These are phyloP conservation scores for Anas acuta DNA, from an alignment of 2,797 vertebrate species.

Conservation along the genomic window DNA sequence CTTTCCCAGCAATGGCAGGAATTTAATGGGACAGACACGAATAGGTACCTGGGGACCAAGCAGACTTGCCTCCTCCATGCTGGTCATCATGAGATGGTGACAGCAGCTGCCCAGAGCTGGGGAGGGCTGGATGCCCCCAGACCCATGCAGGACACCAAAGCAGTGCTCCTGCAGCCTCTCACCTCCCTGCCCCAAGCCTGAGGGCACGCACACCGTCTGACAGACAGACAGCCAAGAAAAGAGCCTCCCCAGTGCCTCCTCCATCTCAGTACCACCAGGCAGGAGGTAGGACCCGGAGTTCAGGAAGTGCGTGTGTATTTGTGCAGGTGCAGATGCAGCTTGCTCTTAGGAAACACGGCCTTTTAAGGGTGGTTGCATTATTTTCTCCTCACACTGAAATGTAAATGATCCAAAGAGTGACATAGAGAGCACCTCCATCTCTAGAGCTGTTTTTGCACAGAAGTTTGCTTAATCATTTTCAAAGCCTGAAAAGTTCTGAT, in stretches of 20 bases:
- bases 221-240: background rate
- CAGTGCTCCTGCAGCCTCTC: background rate
- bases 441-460: background rate
- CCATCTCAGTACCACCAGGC: background rate
- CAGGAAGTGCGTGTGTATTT: background rate
- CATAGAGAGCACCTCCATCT: background rate
- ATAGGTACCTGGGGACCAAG: background rate
- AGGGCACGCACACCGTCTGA: background rate
- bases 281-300: background rate
- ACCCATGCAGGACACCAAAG: background rate
- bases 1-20: background rate
- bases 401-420: background rate
- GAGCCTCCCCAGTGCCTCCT: background rate
- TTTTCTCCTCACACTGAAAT: background rate
- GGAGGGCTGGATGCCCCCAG: background rate
- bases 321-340: constrained; percentile 11
- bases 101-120: background rate
- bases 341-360: background rate
- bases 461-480: background rate
- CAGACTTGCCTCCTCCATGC: background rate
- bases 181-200: background rate
- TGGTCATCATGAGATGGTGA: background rate
- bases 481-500: background rate
- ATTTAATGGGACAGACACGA: background rate
- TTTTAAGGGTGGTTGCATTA: background rate